Base-by-base conservation (phyloP, 1,140 invertebrate genomes). In the Leptinotarsa undecemlineata region DNA sequence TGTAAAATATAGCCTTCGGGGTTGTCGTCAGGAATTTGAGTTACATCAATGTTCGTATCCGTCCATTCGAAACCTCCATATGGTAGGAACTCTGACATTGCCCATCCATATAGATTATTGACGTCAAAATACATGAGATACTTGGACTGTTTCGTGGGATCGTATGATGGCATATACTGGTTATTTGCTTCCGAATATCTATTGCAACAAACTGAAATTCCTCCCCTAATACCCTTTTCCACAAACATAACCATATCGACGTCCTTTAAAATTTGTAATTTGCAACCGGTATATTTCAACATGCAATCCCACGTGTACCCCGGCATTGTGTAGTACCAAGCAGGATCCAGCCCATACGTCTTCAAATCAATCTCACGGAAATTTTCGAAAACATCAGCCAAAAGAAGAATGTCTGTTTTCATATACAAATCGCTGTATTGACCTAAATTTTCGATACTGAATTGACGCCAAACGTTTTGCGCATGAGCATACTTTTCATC, bases 101-200 rank as follows among this genome's bases (percentile, higher is more conserved):
- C 84, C 71, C 77, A 84, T 15, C 88, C 88, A 85, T 90, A 90
- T 66, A 89, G 79, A 82, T 90, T 89, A 79, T 87, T 89, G 5
- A 81, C 84, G 86, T 89, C 88, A 5, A 85, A 83, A 82, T 89
- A 88, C 23, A 82, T 77, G 21, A 88, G 68, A 75, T 78, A 81
- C 74, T 76, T 70, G 78, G 77, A 21, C 26, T 14, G 48, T 57
- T 57, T 57, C n/a, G 14, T n/a, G 48, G 14, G 48, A 57, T 57
- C 48, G 48, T 57, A 63, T 60, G 71, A 81, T 82, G 87, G 57
- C 76, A 85, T 73, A 63, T 74, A 79, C 14, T 57, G 14, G 48
- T 57, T 57, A 26, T 87, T 86, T 0, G 82, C 84, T 76, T 77
- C 73, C 20, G 81, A 81, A 76, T 83, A 82, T 21, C 84, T 73